Percentiles rank a stretch among this genome's conserved stretches.
Conservation (phyloP, 1,140 invertebrate species). For the Anadara kagoshimensis region DNA sequence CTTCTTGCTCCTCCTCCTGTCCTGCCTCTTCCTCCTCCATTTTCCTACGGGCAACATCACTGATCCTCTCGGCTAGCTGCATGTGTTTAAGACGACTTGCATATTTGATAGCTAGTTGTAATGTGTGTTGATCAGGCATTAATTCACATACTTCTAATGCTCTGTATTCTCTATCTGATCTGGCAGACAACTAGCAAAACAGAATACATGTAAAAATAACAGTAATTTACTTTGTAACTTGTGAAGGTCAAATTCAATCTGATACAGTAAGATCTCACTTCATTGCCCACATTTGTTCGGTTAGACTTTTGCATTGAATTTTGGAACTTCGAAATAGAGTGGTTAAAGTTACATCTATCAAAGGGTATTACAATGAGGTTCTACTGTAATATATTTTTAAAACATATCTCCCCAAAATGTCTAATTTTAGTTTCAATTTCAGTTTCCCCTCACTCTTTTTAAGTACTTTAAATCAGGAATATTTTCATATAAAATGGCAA, state of each 20-base stretch:
- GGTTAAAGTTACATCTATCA: too few relatives aligned
- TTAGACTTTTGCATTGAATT: too few relatives aligned
- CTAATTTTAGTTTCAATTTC: too few relatives aligned
- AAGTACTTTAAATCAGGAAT: too few relatives aligned
- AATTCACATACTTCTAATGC: conserved; percentile 91
- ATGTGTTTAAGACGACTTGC: conserved; percentile 84
- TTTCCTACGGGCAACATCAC: conserved; percentile 63
- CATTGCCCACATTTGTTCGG: too few relatives aligned
- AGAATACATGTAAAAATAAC: conserved; percentile 62
- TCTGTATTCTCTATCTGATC: conserved; percentile 87
- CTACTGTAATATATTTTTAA: too few relatives aligned
- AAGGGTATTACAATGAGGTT: too few relatives aligned
- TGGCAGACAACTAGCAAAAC: conserved; percentile 90
- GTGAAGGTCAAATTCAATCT: background rate
- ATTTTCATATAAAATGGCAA: too few relatives aligned
- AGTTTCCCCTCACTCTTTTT: too few relatives aligned
- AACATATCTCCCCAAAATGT: too few relatives aligned
- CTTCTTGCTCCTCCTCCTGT: conserved; percentile 44
- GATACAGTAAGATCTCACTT: too few relatives aligned
- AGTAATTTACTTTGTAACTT: background rate
- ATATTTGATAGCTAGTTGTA: conserved; percentile 91
- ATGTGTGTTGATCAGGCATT: conserved; percentile 83
- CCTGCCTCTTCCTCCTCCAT: conserved; percentile 65
- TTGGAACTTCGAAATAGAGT: too few relatives aligned
- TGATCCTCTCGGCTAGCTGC: conserved; percentile 82